Conservation (phyloP, 2,888 invertebrate species). For the Spodoptera littoralis region DNA sequence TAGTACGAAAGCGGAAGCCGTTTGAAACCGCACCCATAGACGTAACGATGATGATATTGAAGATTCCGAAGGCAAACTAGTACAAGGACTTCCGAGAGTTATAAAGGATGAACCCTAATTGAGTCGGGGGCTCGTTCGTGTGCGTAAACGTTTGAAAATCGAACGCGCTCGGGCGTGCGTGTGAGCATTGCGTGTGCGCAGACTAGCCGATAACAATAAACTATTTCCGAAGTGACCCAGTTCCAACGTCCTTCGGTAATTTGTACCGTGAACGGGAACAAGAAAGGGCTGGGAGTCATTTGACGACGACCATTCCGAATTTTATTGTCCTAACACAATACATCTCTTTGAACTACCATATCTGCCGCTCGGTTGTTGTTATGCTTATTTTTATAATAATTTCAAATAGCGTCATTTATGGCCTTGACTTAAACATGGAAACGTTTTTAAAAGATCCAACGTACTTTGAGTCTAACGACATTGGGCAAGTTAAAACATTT, state of each 20-base stretch:
- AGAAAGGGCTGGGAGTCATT: slow-evolving; percentile 86
- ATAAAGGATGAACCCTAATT: slow-evolving; percentile 84
- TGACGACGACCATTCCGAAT: slow-evolving; percentile 74
- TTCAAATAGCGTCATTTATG: slow-evolving; percentile 65
- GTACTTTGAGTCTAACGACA: slow-evolving; percentile 54
- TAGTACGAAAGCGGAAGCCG: slow-evolving; percentile 82
- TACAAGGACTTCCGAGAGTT: slow-evolving; percentile 73
- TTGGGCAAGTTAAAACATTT: slow-evolving; percentile 48
- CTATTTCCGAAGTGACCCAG: slow-evolving; percentile 89
- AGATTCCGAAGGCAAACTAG: slow-evolving; percentile 79
- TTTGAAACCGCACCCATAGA: slow-evolving; percentile 67
- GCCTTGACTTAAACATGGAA: slow-evolving; percentile 68
- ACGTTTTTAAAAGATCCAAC: slow-evolving; percentile 52
- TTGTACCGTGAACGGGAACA: slow-evolving; percentile 87
- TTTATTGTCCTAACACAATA: slow-evolving; percentile 75
- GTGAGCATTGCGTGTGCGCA: slow-evolving; percentile 85
- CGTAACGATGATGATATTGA: slow-evolving; percentile 66
- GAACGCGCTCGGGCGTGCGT: slow-evolving; percentile 74
- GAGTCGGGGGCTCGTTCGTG: slow-evolving; percentile 71
- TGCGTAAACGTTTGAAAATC: slow-evolving; percentile 83
- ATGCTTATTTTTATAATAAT: slow-evolving; percentile 53
- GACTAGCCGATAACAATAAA: slow-evolving; percentile 88
- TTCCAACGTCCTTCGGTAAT: slow-evolving; percentile 88
- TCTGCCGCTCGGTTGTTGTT: slow-evolving; percentile 71
- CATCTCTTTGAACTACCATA: slow-evolving; percentile 67